These are phyloP conservation scores for Volucella zonaria DNA, from an alignment of 2,888 invertebrate genomes.

Conservation along the genomic window DNA sequence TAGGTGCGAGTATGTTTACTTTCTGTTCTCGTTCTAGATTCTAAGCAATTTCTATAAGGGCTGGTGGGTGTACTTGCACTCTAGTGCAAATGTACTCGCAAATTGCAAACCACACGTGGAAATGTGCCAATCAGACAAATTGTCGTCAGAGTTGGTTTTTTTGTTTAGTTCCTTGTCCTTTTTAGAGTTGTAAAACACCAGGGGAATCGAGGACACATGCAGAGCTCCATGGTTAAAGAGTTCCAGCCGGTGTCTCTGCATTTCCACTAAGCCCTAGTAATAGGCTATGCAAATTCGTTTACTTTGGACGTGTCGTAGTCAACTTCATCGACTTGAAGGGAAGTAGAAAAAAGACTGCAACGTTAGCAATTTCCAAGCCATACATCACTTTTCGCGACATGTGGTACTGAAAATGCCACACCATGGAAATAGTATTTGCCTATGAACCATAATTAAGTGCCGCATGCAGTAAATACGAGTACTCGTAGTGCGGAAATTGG, in stretches of 20 bases:
- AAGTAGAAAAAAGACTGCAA: not conserved
- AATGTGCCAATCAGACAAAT: slow-evolving; percentile 56
- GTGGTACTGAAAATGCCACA: slow-evolving; percentile 20
- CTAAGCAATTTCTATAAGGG: not conserved
- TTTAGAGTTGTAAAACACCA: not conserved
- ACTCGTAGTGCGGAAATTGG: slow-evolving; percentile 14
- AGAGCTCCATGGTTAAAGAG: slow-evolving; percentile 30
- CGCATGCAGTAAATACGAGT: not conserved
- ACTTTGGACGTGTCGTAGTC: not conserved
- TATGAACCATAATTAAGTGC: slow-evolving; percentile 44
- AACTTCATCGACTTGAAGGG: not conserved
- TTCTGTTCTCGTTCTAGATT: not conserved
- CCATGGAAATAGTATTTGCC: slow-evolving; percentile 38
- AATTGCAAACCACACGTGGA: slow-evolving; percentile 30
- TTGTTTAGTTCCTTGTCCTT: not conserved
- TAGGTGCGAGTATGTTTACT: slow-evolving; percentile 22
- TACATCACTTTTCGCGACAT: slow-evolving; percentile 26
- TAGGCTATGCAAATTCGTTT: slow-evolving; percentile 35
- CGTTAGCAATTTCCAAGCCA: slow-evolving; percentile 33
- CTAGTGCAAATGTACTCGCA: slow-evolving; percentile 48
- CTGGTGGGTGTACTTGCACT: not conserved
- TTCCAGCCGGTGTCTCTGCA: not conserved
- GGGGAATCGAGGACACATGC: slow-evolving; percentile 11
- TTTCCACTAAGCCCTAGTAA: not conserved
- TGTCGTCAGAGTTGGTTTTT: slow-evolving; percentile 34